Evolutionary conservation across 1,140 invertebrate species (phyloP).

Genomic region (Hyphantria cunea): DNA sequence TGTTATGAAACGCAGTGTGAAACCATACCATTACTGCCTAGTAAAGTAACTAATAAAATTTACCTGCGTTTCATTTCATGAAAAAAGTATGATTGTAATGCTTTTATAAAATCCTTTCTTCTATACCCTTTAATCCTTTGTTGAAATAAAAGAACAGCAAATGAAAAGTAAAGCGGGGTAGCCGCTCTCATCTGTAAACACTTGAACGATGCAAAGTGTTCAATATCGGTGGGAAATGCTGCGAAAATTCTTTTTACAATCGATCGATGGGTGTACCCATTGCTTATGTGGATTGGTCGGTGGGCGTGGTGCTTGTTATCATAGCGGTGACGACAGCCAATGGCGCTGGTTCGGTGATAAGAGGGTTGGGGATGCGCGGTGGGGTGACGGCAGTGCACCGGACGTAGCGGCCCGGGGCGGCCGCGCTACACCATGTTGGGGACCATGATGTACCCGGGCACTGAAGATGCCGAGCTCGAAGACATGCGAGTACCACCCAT

Average conservation of each 20-base stretch:
- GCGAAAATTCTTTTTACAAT: conserved; percentile 66
- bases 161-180: conserved; percentile 29
- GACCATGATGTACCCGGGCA: conserved; percentile 80
- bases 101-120: conserved; percentile 3
- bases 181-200: conserved; percentile 40
- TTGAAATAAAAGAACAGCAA: conserved; percentile 24
- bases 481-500: conserved; percentile 85
- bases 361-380: conserved; percentile 67
- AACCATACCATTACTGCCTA: too few species aligned
- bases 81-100: too few species aligned
- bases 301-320: conserved; percentile 74
- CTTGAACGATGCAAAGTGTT: conserved; percentile 58
- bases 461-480: conserved; percentile 70
- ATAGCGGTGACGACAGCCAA: conserved; percentile 64
- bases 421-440: conserved; percentile 72
- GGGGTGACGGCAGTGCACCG: conserved; percentile 68
- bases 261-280: conserved; percentile 69
- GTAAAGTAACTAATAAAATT: too few species aligned
- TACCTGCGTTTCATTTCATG: too few species aligned
- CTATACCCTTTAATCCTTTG: conserved; percentile 20
- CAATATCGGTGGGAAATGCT: conserved; percentile 63
- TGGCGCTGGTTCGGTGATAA: conserved; percentile 65
- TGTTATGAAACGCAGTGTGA: too few species aligned
- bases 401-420: conserved; percentile 64
- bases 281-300: conserved; percentile 59